Conservation (phyloP, 1,140 invertebrate species). For the Metopolophium dirhodum region DNA sequence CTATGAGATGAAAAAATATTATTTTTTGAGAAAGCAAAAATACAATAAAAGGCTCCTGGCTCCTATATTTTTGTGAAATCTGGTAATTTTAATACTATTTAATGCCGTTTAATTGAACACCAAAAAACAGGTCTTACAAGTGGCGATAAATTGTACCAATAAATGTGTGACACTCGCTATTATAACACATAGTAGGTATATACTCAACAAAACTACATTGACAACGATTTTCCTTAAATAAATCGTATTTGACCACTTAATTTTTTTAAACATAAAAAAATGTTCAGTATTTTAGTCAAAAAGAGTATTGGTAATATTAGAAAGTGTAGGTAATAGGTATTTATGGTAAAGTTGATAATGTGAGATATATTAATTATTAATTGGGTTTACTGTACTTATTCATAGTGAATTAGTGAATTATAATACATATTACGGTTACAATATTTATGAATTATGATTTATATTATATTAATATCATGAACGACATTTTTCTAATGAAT, state of each 20-base stretch:
- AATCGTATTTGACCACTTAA: background rate
- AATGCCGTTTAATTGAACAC: background rate
- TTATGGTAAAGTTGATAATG: background rate
- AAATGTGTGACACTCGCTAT: background rate
- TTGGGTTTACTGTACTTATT: background rate
- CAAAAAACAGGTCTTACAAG: slow-evolving; percentile 38
- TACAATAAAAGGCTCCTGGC: background rate
- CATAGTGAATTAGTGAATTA: background rate
- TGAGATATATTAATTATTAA: slow-evolving; percentile 7
- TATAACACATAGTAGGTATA: background rate
- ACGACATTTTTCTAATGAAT: background rate
- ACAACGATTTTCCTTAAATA: slow-evolving; percentile 9
- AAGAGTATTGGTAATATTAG: background rate
- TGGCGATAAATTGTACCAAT: slow-evolving; percentile 26
- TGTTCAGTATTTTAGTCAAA: background rate
- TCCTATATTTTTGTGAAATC: background rate
- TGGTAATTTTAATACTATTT: background rate
- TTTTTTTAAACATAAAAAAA: background rate
- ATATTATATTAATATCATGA: background rate
- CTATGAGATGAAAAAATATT: background rate
- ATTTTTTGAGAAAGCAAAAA: background rate
- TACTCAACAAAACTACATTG: background rate
- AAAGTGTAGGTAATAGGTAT: background rate
- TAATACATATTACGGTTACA: background rate
- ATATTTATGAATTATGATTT: no score